Evolutionary conservation across 2,113 vertebrate genomes (phyloP), one percentile per base, ranked within the genome.

Genomic region (Cervus canadensis): DNA sequence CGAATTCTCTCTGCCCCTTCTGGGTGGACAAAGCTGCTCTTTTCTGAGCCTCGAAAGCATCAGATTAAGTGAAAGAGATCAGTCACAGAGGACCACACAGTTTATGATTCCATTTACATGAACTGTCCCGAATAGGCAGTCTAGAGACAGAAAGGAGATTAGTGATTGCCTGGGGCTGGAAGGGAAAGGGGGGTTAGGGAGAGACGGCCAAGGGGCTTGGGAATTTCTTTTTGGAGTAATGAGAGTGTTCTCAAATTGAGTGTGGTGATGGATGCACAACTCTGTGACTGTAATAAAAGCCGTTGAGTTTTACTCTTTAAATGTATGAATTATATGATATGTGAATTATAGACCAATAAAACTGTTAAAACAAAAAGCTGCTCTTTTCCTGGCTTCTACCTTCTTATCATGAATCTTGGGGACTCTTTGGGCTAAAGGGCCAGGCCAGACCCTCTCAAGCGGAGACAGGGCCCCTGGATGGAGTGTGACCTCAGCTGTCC

Each of bases 161-260:
- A n/a, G 26, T 40, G 50, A 71, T 30, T 92, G 50, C 50, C 57
- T 33, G n/a, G 52, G 91, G 40, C 36, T 89, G 2, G 14, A 25
- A 50, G 36, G 17, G 25, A 25, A 50, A 43, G 17, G 25, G 5
- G 10, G 28, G 40, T 60, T 50, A 23, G 52, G n/a, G 43, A 57
- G 5, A 15, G 64, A 71, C 71, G 26, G 36, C 82, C 87, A 56
- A 87, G 30, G 54, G 50, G 5, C 6, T 59, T 60, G 26, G 60
- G 59, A 54, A 12, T 81, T 87, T 94, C 45, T 48, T 26, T 81
- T n/a, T 2, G 60, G 50, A 5, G 48, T 26, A 54, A 93, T 81
- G 67, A 64, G 81, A 89, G 86, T 91, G 45, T 85, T 88, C 30
- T 97, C 81, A 97, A 59, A 86, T 67, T 93, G 92, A 79, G 81